These are phyloP conservation scores for Ibidorhyncha struthersii DNA, from an alignment of 2,113 vertebrate genomes.

Conservation along the genomic window DNA sequence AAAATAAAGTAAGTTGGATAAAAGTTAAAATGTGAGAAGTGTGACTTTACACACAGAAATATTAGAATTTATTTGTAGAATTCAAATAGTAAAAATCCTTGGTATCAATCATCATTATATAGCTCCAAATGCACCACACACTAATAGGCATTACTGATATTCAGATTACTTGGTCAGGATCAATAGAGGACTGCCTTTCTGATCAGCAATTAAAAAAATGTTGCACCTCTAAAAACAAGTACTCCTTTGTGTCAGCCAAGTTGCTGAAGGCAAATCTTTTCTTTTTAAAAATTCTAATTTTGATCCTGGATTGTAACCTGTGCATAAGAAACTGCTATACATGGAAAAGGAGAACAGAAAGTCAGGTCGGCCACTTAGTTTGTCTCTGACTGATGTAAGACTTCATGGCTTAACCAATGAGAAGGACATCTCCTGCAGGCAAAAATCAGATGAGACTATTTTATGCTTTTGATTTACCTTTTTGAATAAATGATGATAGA, in stretches of 20 bases:
- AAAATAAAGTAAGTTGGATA: background rate
- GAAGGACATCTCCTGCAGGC: conserved; percentile 22
- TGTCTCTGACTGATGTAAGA: background rate
- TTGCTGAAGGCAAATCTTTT: background rate
- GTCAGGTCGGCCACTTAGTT: background rate
- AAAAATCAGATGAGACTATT: conserved; percentile 30
- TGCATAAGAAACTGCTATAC: background rate
- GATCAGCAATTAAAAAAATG: background rate
- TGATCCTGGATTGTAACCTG: background rate
- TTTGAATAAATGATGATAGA: conserved; percentile 62
- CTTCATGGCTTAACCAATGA: conserved; percentile 1
- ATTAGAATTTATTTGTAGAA: background rate
- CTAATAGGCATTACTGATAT: background rate
- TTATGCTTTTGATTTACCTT: conserved; percentile 59
- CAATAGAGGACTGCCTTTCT: background rate
- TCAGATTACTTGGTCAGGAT: background rate
- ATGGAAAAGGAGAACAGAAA: background rate
- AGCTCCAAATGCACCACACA: background rate
- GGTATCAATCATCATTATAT: background rate
- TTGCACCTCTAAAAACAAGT: background rate
- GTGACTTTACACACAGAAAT: background rate
- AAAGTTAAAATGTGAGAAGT: background rate
- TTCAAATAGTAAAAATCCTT: background rate
- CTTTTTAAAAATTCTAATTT: background rate
- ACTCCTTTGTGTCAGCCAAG: background rate